A percentile compares a stretch with the other conserved stretches of the same genome.
phyloP scores from a whole-genome alignment of 2,113 vertebrate species.

The Eidolon helvum region DNA sequence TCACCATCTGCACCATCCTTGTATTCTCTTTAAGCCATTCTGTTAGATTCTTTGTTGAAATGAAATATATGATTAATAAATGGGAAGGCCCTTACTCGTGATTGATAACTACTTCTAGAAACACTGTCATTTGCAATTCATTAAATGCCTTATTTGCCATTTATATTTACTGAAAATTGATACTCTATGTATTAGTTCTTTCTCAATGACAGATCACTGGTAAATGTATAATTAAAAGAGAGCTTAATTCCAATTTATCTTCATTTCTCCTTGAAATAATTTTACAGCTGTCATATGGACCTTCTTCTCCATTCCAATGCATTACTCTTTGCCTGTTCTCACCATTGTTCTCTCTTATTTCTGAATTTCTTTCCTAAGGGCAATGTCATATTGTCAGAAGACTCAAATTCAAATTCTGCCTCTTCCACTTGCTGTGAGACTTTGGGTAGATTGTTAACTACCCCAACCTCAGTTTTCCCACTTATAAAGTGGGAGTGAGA shows the following conservation, averaged over 20 bases:
- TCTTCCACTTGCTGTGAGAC: background rate
- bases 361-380: background rate
- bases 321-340: background rate
- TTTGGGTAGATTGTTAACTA: background rate
- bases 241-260: conserved; percentile 76
- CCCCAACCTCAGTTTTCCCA: background rate
- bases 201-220: conserved; percentile 73
- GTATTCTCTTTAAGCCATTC: conserved; percentile 30
- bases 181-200: conserved; percentile 74
- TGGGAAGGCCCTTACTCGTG: conserved; percentile 56
- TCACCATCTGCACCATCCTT: background rate
- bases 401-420: conserved; percentile 3
- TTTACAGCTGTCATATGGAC: conserved; percentile 40
- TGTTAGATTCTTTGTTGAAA: conserved; percentile 39
- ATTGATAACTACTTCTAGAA: conserved; percentile 77
- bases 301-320: background rate
- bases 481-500: background rate
- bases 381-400: background rate
- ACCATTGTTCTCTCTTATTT: background rate
- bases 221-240: conserved; percentile 78
- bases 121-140: conserved; percentile 79
- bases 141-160: conserved; percentile 79
- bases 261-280: conserved; percentile 75
- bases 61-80: conserved; percentile 72
- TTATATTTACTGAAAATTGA: conserved; percentile 81